Percentiles rank a stretch among this genome's conserved stretches.
phyloP scores from a whole-genome alignment of 2,113 vertebrate genomes.

The Ondatra zibethicus region DNA sequence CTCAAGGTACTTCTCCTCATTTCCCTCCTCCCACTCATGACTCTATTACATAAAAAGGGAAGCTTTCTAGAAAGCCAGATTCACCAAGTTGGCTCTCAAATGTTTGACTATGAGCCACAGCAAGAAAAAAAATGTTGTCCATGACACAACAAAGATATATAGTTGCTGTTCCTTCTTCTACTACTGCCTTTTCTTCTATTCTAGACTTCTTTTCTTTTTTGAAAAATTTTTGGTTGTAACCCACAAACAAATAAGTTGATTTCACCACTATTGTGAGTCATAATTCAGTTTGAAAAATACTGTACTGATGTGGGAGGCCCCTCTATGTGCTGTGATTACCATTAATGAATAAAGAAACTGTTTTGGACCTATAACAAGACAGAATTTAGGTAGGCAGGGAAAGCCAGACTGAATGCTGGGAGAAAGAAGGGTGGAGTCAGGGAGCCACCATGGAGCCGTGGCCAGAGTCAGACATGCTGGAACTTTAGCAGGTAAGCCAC shows the following conservation, averaged over 20 bases:
- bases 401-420: too few relatives aligned
- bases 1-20: not conserved
- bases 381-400: too few relatives aligned
- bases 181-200: not conserved
- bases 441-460: too few relatives aligned
- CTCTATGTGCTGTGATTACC: too few relatives aligned
- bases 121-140: not conserved
- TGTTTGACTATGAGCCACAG: not conserved
- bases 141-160: not conserved
- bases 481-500: too few relatives aligned
- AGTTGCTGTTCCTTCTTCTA: not conserved
- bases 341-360: too few relatives aligned
- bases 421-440: too few relatives aligned
- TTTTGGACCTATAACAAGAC: too few relatives aligned
- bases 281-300: constrained; percentile 35
- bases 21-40: not conserved
- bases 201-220: constrained; percentile 5
- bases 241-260: constrained; percentile 20
- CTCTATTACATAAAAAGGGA: not conserved
- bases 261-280: constrained; percentile 39
- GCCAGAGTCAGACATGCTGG: too few relatives aligned
- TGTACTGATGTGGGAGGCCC: too few relatives aligned
- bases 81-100: not conserved
- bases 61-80: constrained; percentile 54
- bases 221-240: constrained; percentile 12